Conservation (phyloP, 2,113 vertebrate genomes). For the Sminthopsis crassicaudata region DNA sequence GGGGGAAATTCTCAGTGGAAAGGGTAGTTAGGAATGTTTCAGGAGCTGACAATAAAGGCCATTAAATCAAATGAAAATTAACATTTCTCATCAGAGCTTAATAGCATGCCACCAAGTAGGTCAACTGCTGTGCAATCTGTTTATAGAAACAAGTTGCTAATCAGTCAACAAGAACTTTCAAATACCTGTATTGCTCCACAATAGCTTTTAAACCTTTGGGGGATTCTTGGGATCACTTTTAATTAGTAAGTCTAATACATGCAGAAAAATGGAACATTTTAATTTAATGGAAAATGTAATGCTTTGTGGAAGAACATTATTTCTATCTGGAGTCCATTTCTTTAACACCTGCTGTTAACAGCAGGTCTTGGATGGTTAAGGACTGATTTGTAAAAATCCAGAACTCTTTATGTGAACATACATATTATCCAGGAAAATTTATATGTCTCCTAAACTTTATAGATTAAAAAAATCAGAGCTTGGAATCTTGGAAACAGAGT, state of each 20-base stretch:
- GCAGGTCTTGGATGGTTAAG: constrained; percentile 49
- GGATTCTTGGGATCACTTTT: constrained; percentile 75
- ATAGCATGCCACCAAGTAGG: constrained; percentile 75
- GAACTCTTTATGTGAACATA: background rate
- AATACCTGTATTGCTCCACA: constrained; percentile 56
- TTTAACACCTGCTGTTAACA: constrained; percentile 37
- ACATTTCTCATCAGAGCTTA: constrained; percentile 83
- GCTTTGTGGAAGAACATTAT: constrained; percentile 50
- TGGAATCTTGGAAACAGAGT: background rate
- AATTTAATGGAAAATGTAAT: constrained; percentile 76
- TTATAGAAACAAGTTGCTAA: constrained; percentile 83
- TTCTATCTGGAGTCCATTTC: constrained; percentile 57
- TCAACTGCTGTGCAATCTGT: constrained; percentile 80
- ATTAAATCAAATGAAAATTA: constrained; percentile 84
- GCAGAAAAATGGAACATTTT: constrained; percentile 76
- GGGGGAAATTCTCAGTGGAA: constrained; percentile 29
- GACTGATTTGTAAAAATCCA: constrained; percentile 21
- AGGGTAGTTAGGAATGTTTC: constrained; percentile 7
- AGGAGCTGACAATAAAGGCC: constrained; percentile 70
- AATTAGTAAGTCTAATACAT: constrained; percentile 75
- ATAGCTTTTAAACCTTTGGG: constrained; percentile 78
- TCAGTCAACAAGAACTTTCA: constrained; percentile 79
- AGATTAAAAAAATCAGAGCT: background rate
- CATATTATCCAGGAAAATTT: background rate
- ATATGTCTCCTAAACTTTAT: background rate